phyloP scores from a whole-genome alignment of 2,888 invertebrate genomes.

The Crioceris asparagi region DNA sequence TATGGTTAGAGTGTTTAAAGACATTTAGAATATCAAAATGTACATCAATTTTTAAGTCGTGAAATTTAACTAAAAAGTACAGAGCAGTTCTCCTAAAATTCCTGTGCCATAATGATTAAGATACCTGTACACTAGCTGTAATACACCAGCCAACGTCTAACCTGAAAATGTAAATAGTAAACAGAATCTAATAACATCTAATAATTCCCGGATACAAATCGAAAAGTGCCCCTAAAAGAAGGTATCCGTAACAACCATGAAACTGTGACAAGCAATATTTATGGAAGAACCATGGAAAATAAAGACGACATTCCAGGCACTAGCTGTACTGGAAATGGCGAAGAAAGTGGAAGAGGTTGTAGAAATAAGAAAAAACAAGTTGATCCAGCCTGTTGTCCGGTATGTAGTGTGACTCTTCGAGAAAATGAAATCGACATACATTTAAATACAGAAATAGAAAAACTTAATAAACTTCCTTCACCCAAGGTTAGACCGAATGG shows the following conservation, averaged over 20 bases:
- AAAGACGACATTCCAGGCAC: slow-evolving; percentile 21
- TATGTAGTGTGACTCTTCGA: slow-evolving; percentile 76
- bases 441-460: slow-evolving; percentile 67
- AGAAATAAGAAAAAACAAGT: slow-evolving; percentile 50
- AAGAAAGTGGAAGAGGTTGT: slow-evolving; percentile 35
- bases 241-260: slow-evolving; percentile 4
- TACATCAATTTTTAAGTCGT: too few relatives aligned
- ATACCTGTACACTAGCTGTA: too few relatives aligned
- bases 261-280: slow-evolving; percentile 12
- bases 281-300: slow-evolving; percentile 22
- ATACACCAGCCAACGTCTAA: too few relatives aligned
- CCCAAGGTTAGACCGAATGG: slow-evolving; percentile 31
- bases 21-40: too few relatives aligned
- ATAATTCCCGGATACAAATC: background rate
- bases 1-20: too few relatives aligned
- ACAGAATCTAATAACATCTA: slow-evolving; percentile 1
- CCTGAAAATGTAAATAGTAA: background rate
- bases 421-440: slow-evolving; percentile 77
- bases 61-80: too few relatives aligned
- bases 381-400: slow-evolving; percentile 74
- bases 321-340: slow-evolving; percentile 21
- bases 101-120: too few relatives aligned
- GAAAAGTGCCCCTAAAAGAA: background rate
- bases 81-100: too few relatives aligned
- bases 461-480: slow-evolving; percentile 47